Evolutionary conservation across 2,113 vertebrate species (phyloP), one percentile per base, ranked within the genome.

Genomic region (Triplophysa siluroides): DNA sequence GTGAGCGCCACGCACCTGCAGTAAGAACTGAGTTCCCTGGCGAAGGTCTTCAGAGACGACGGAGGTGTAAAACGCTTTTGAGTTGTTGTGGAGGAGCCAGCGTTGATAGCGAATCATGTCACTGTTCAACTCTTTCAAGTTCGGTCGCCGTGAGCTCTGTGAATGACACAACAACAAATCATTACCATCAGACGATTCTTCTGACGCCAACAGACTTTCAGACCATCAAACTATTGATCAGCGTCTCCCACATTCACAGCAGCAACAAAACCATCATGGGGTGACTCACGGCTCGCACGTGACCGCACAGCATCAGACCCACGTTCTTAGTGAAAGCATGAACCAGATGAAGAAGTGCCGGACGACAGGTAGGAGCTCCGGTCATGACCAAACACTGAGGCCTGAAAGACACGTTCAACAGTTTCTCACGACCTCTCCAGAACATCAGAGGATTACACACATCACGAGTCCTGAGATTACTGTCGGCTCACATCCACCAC

Each of bases 321-420:
- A 99, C 96, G 3, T 99, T 99, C 90, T 99, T 99, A 38, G 97
- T 99, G 84, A 99, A 99, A 84, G 93, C 94, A 76, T 99, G 95
- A 61, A 99, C 96, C 84, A 99, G 92, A 86, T 99, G 93, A 64
- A 99, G 94, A 23, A 99, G 93, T 76, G 97, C 98, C 41, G 98
- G 97, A 7, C 97, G 96, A 61, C 96, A 91, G 85, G 94, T 97
- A 76, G 98, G 98, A 86, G 96, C 93, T 74, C 98, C 98, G 1
- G 95, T 99, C 97, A 99, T 96, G 87, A 99, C 94, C 93, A 99
- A 93, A 90, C 97, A 99, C 91, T 99, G 98, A 9, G 98, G 98
- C 90, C 98, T 99, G 66, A 75, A 87, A 81, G 78, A 56, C 78
- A 54, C 83, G 69, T 2, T 41, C 83, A 78, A 45, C 1, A 12